Conservation (phyloP, 2,113 vertebrate genomes). For the Pedionomus torquatus region DNA sequence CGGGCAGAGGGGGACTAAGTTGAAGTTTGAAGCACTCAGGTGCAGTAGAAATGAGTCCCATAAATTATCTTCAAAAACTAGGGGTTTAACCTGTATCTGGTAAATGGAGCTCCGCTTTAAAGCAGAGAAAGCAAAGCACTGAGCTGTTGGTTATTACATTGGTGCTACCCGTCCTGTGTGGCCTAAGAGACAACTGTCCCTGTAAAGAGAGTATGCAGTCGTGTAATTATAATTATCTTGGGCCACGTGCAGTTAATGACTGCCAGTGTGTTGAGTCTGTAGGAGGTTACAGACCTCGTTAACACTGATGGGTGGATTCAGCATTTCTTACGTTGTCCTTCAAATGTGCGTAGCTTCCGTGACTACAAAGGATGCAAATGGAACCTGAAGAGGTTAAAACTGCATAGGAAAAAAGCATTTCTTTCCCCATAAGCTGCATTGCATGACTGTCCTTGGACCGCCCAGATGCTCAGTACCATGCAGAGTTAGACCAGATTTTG, state of each 20-base stretch:
- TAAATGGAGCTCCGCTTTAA: neutral
- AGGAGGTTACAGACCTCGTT: neutral
- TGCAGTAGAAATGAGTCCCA: neutral
- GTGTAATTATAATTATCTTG: neutral
- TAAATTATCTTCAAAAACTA: neutral
- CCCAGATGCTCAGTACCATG: neutral
- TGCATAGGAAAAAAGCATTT: neutral
- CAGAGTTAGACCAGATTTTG: neutral
- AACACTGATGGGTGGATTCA: neutral
- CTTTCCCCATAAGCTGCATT: neutral
- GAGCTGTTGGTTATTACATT: neutral
- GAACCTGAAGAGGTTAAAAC: neutral
- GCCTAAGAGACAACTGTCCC: neutral
- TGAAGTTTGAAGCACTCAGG: neutral
- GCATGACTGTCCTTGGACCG: neutral
- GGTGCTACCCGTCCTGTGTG: fast-evolving
- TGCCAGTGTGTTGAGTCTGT: too few species aligned
- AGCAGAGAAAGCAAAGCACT: neutral
- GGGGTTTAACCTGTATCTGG: neutral
- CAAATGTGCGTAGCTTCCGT: neutral
- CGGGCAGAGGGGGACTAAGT: too few species aligned
- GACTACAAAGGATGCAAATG: neutral
- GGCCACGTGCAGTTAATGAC: neutral
- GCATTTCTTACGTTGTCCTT: neutral
- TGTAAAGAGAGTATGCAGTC: neutral